A percentile compares a stretch with the other conserved stretches of the same genome.
These are phyloP conservation scores for Nothocercus nigrocapillus DNA, from an alignment of 2,113 vertebrate genomes.

Conservation along the genomic window DNA sequence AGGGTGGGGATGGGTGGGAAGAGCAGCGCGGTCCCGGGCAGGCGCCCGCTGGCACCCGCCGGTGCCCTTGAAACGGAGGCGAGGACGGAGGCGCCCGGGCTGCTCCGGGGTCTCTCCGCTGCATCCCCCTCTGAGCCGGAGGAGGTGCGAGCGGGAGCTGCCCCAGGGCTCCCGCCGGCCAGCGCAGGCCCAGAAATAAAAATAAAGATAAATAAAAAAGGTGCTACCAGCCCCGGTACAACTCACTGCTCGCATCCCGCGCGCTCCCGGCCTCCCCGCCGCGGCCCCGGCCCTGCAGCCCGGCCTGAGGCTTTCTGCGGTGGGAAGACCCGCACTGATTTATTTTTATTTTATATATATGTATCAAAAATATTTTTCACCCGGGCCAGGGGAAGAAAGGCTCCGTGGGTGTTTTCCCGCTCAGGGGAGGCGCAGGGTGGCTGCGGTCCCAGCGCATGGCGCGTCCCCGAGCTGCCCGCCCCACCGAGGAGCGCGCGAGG, in stretches of 20 bases:
- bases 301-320: neutral
- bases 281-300: neutral
- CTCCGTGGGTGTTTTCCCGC: neutral
- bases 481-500: too few species aligned
- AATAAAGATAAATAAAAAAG: neutral
- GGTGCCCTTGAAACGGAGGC: neutral
- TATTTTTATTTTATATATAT: too few species aligned
- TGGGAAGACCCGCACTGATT: neutral
- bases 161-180: neutral
- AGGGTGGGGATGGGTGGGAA: too few species aligned
- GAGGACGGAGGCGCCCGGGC: too few species aligned
- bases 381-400: too few species aligned
- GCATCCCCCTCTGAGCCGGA: too few species aligned
- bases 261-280: rapidly evolving
- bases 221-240: too few species aligned
- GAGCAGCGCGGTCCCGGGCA: neutral
- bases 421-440: neutral
- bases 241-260: rapidly evolving
- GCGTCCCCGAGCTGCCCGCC: too few species aligned
- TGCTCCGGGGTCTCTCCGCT: neutral
- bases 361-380: too few species aligned
- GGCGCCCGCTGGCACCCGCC: neutral
- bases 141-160: too few species aligned
- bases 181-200: neutral
- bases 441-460: too few species aligned